Evolutionary conservation across 2,113 vertebrate species (phyloP).

Genomic region (Peromyscus leucopus): DNA sequence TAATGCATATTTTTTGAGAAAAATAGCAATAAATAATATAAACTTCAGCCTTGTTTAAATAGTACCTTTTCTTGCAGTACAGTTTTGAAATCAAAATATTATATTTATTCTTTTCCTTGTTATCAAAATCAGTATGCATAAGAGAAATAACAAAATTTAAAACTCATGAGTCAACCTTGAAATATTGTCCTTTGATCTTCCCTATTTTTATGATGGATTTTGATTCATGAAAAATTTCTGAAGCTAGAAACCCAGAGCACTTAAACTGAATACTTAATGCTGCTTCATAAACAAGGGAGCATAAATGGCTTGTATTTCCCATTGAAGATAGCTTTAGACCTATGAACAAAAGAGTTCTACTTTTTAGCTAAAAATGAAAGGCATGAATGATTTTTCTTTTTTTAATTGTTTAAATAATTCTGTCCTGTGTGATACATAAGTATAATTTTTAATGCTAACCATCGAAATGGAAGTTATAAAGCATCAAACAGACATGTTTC

Average conservation of each 20-base stretch:
- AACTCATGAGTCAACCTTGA: slow-evolving; percentile 53
- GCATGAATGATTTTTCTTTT: slow-evolving; percentile 13
- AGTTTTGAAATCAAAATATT: slow-evolving; percentile 74
- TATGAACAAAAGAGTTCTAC: slow-evolving; percentile 58
- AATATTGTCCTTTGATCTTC: slow-evolving; percentile 37
- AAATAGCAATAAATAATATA: slow-evolving; percentile 77
- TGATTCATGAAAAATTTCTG: slow-evolving; percentile 45
- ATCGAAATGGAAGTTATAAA: slow-evolving; percentile 68
- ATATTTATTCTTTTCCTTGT: slow-evolving; percentile 45
- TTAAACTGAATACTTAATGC: slow-evolving; percentile 23
- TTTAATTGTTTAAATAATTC: slow-evolving; percentile 70
- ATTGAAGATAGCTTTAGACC: slow-evolving; percentile 37
- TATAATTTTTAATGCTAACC: slow-evolving; percentile 67
- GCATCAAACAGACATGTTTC: slow-evolving; percentile 77
- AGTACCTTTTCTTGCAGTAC: slow-evolving; percentile 55
- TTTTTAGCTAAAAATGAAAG: slow-evolving; percentile 62
- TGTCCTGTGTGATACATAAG: slow-evolving; percentile 64
- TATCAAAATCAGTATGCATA: slow-evolving; percentile 42
- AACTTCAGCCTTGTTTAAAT: slow-evolving; percentile 64
- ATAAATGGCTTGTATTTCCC: slow-evolving; percentile 31
- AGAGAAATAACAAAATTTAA: slow-evolving; percentile 64
- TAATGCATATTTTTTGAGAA: slow-evolving; percentile 69
- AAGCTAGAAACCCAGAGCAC: slow-evolving; percentile 28
- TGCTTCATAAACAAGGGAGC: slow-evolving; percentile 35
- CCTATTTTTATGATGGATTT: slow-evolving; percentile 59